Evolutionary conservation across 2,888 invertebrate species (phyloP).

Genomic region (Disparrhopalites patrizii): DNA sequence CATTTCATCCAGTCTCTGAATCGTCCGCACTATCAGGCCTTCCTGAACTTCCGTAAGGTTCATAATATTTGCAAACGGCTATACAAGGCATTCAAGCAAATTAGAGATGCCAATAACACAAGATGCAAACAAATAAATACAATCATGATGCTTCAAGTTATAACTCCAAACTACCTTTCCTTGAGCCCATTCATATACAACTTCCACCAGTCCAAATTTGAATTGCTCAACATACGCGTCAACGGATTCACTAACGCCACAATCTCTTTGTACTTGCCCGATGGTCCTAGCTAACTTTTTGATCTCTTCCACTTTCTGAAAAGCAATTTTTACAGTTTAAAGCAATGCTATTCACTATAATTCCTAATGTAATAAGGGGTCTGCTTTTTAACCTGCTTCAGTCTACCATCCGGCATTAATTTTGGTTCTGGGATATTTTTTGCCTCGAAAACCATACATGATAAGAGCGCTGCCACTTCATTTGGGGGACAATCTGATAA

Average conservation of each 20-base stretch:
- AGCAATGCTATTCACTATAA: no score
- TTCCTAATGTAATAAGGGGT: no score
- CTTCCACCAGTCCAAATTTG: conserved; percentile 87
- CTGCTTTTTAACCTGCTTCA: conserved; percentile 57
- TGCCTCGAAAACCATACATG: conserved; percentile 87
- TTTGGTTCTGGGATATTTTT: conserved; percentile 62
- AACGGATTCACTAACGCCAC: conserved; percentile 57
- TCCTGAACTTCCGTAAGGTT: conserved; percentile 90
- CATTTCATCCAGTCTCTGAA: conserved; percentile 91
- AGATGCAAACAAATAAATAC: background rate
- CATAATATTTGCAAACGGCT: conserved; percentile 92
- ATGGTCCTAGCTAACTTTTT: conserved; percentile 66
- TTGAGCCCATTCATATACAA: conserved; percentile 94
- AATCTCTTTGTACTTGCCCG: conserved; percentile 62
- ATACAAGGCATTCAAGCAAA: conserved; percentile 43
- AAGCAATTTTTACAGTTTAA: no score
- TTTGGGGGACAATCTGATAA: conserved; percentile 79
- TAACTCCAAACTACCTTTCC: conserved; percentile 61
- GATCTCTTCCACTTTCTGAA: conserved; percentile 68
- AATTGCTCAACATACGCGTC: conserved; percentile 60
- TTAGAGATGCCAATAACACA: background rate
- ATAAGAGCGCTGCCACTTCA: conserved; percentile 90
- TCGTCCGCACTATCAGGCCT: conserved; percentile 94
- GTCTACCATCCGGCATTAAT: conserved; percentile 56
- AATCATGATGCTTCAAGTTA: background rate